Conservation (phyloP, 2,113 vertebrate species). For the Collichthys lucidus region DNA sequence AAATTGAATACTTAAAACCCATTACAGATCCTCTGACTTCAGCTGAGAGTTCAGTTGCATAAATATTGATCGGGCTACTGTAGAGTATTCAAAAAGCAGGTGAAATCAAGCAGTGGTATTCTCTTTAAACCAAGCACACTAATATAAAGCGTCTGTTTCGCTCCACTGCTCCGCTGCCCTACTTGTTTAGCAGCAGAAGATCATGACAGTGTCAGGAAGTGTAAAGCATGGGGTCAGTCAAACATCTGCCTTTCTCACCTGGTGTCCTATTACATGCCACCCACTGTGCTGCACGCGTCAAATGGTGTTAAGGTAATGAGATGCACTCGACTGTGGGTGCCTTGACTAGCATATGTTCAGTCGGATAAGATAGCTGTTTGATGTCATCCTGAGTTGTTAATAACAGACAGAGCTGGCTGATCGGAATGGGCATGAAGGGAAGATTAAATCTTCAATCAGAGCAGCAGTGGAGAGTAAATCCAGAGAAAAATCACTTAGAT, state of each 20-base stretch:
- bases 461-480: conserved; percentile 5
- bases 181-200: conserved; percentile 58
- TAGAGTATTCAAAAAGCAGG: conserved; percentile 51
- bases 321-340: conserved; percentile 65
- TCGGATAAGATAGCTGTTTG: conserved; percentile 56
- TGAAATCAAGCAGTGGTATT: conserved; percentile 27
- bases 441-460: conserved; percentile 7
- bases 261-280: conserved; percentile 61
- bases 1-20: conserved; percentile 46
- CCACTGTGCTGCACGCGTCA: conserved; percentile 35
- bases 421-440: conserved; percentile 38
- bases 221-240: conserved; percentile 57
- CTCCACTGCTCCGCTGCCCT: conserved; percentile 47
- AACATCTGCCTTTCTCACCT: conserved; percentile 74
- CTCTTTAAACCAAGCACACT: conserved; percentile 36
- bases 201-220: conserved; percentile 52
- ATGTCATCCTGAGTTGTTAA: conserved; percentile 62
- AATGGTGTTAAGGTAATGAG: conserved; percentile 70
- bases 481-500: neutral
- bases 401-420: conserved; percentile 46
- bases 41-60: conserved; percentile 53
- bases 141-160: conserved; percentile 43
- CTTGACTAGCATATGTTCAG: conserved; percentile 63
- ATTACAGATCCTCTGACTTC: conserved; percentile 52
- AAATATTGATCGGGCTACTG: conserved; percentile 55